Conservation (phyloP, 2,797 vertebrate genomes). For the Telmatherina bonti region DNA sequence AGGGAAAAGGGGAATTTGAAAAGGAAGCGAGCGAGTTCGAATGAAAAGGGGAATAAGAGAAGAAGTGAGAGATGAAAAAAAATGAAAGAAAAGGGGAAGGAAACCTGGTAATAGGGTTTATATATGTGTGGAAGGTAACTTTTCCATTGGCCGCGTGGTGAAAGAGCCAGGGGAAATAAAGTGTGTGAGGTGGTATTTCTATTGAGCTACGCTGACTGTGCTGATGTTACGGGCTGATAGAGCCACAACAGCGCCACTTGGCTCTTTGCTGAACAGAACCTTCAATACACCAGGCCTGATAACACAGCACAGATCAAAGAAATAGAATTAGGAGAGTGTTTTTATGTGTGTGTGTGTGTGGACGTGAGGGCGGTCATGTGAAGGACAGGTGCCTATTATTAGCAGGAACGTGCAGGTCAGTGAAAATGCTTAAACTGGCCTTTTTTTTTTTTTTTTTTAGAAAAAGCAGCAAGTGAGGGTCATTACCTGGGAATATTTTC, state of each 20-base stretch:
- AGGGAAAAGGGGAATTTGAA: constrained; percentile 54
- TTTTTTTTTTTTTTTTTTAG: constrained; percentile 38
- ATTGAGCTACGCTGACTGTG: constrained; percentile 65
- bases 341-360: constrained; percentile 8
- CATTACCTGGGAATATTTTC: constrained; percentile 65
- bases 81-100: constrained; percentile 11
- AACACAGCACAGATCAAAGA: constrained; percentile 52
- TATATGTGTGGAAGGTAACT: constrained; percentile 13
- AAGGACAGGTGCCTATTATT: constrained; percentile 75
- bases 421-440: constrained; percentile 63
- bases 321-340: constrained; percentile 30
- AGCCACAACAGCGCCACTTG: constrained; percentile 56
- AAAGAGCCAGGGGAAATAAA: constrained; percentile 45
- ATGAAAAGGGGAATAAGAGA: constrained; percentile 25
- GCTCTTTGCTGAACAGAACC: constrained; percentile 59
- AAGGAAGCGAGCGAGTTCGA: constrained; percentile 39
- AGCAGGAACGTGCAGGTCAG: constrained; percentile 55
- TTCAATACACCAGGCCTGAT: constrained; percentile 61
- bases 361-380: constrained; percentile 48
- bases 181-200: constrained; percentile 40
- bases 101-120: not conserved
- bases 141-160: constrained; percentile 32
- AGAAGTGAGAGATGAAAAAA: constrained; percentile 10
- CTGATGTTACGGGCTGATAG: constrained; percentile 71
- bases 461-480: constrained; percentile 36